These are phyloP conservation scores for Watsonalla binaria DNA, from an alignment of 2,888 invertebrate genomes.

Conservation along the genomic window DNA sequence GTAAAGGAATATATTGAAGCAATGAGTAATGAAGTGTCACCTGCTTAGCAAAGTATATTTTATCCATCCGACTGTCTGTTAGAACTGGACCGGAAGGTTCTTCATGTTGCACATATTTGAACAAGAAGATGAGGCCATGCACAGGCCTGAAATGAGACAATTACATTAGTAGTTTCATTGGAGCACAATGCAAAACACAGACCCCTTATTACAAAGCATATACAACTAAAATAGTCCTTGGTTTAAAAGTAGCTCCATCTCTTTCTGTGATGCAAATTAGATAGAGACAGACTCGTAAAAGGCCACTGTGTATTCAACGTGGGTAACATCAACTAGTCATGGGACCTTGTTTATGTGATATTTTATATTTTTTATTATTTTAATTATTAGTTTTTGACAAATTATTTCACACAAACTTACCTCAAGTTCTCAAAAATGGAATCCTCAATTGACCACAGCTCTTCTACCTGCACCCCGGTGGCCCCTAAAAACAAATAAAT, in stretches of 20 bases:
- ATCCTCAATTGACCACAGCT: conserved; percentile 96
- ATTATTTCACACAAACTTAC: conserved; percentile 65
- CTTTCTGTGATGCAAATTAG: too few species aligned
- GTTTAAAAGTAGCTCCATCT: too few species aligned
- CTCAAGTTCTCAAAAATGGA: conserved; percentile 92
- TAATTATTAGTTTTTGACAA: too few species aligned
- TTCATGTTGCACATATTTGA: conserved; percentile 94
- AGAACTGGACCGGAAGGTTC: conserved; percentile 89
- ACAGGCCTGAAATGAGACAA: conserved; percentile 85
- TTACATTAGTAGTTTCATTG: conserved; percentile 2
- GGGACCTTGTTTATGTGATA: too few species aligned
- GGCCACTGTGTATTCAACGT: too few species aligned
- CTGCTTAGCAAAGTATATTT: conserved; percentile 99
- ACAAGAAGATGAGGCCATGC: conserved; percentile 98
- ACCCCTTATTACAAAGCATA: too few species aligned
- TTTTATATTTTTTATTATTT: too few species aligned
- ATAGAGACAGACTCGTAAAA: too few species aligned
- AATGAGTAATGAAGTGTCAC: conserved; percentile 58
- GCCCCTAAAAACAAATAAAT: conserved; percentile 81
- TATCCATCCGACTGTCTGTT: conserved; percentile 88
- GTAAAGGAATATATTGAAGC: too few species aligned
- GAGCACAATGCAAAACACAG: too few species aligned
- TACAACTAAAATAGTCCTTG: too few species aligned
- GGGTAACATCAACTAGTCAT: too few species aligned
- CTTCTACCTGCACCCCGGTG: conserved; percentile 97